Conservation (phyloP, 2,888 invertebrate genomes). For the Pyrocoelia pectoralis region DNA sequence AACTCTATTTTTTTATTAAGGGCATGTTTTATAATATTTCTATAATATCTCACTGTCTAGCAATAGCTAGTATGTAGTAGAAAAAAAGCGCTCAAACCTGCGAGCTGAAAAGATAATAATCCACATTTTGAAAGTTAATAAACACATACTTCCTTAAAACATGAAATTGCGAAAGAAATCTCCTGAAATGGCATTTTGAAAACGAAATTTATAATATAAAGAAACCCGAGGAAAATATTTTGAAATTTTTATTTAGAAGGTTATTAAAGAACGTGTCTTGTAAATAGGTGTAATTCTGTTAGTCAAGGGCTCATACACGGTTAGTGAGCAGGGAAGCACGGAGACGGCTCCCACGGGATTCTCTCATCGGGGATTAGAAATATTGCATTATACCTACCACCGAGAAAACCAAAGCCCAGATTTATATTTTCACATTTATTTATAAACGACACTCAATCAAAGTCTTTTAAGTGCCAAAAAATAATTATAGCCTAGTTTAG, state of each 20-base stretch:
- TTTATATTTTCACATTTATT: neutral
- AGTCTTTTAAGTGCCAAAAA: too few relatives aligned
- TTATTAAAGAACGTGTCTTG: slow-evolving; percentile 43
- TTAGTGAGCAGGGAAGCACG: slow-evolving; percentile 53
- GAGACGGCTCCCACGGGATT: slow-evolving; percentile 46
- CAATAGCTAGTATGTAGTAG: too few relatives aligned
- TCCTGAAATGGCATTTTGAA: neutral
- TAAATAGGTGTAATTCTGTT: slow-evolving; percentile 50
- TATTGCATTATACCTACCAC: slow-evolving; percentile 49
- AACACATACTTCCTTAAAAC: too few relatives aligned
- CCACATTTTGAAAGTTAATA: too few relatives aligned
- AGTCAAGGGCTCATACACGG: slow-evolving; percentile 49
- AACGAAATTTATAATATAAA: neutral
- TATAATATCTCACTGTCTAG: too few relatives aligned
- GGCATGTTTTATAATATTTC: too few relatives aligned
- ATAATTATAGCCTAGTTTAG: too few relatives aligned
- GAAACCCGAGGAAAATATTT: neutral
- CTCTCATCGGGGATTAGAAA: slow-evolving; percentile 51
- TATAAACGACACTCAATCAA: neutral
- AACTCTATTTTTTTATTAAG: too few relatives aligned
- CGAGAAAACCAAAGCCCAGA: slow-evolving; percentile 30
- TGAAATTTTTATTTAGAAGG: slow-evolving; percentile 30
- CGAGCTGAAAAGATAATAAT: too few relatives aligned
- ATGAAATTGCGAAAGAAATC: too few relatives aligned
- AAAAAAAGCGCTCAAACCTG: too few relatives aligned